These are phyloP conservation scores for Camptogramma bilineatum DNA, from an alignment of 2,888 invertebrate genomes.

Conservation along the genomic window DNA sequence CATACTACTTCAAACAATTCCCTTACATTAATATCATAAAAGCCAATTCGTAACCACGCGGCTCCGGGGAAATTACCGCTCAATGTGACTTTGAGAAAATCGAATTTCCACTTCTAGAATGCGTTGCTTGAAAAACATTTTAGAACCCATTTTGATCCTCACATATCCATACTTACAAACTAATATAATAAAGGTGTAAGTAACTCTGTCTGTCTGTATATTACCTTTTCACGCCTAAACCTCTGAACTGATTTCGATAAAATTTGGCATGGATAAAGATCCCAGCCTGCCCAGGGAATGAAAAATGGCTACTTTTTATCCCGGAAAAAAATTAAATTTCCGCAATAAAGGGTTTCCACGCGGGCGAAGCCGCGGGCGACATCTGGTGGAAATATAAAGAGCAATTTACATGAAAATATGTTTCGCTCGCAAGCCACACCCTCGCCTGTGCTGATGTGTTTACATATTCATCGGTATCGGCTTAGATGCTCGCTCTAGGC, in stretches of 20 bases:
- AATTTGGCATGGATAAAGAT: too few species aligned
- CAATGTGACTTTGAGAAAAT: slow-evolving; percentile 37
- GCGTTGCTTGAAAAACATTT: slow-evolving; percentile 33
- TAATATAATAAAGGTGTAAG: too few species aligned
- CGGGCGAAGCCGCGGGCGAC: too few species aligned
- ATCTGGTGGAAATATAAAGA: slow-evolving; percentile 38
- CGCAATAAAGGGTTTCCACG: too few species aligned
- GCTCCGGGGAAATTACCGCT: slow-evolving; percentile 41
- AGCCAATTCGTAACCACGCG: slow-evolving; percentile 25
- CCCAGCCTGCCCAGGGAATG: too few species aligned
- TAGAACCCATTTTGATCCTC: slow-evolving; percentile 27
- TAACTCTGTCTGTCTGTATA: too few species aligned
- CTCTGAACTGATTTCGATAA: too few species aligned
- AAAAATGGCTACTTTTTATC: too few species aligned
- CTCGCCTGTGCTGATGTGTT: slow-evolving; percentile 53
- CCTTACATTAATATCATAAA: slow-evolving; percentile 22
- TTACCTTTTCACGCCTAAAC: too few species aligned
- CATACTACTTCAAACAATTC: slow-evolving; percentile 30
- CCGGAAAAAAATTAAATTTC: too few species aligned
- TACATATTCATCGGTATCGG: slow-evolving; percentile 61
- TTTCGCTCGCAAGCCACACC: slow-evolving; percentile 46
- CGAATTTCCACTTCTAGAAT: slow-evolving; percentile 30
- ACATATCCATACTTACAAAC: too few species aligned
- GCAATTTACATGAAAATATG: slow-evolving; percentile 57
- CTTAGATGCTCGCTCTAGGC: slow-evolving; percentile 43